A percentile compares a stretch with the other conserved stretches of the same genome.
These are phyloP conservation scores for Oceanodroma tethys DNA, from an alignment of 2,113 vertebrate genomes.

Conservation along the genomic window DNA sequence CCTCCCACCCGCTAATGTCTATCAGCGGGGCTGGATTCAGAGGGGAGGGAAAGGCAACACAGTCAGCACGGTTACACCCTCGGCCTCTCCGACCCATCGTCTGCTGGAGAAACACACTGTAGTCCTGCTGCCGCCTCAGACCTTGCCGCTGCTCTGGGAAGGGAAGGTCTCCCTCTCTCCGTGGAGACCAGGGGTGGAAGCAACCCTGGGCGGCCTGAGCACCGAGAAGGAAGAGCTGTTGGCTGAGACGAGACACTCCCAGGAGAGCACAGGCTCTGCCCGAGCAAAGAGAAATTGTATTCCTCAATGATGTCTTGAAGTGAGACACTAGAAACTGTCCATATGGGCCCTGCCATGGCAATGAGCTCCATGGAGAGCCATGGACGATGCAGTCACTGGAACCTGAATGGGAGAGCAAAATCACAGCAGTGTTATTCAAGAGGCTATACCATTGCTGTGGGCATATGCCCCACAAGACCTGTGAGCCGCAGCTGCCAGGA, in stretches of 20 bases:
- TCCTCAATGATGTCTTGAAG: not conserved
- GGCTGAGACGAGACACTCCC: not conserved
- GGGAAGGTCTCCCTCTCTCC: too few species aligned
- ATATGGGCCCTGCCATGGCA: not conserved
- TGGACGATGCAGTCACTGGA: not conserved
- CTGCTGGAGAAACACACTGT: not conserved
- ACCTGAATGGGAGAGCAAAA: not conserved
- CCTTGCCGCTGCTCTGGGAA: not conserved
- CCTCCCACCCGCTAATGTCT: conserved; percentile 24
- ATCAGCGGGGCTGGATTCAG: not conserved
- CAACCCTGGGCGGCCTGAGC: not conserved
- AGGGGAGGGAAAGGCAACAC: conserved; percentile 13
- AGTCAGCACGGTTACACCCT: not conserved
- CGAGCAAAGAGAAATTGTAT: not conserved
- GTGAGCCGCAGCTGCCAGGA: not conserved
- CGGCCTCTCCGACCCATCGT: fast-evolving
- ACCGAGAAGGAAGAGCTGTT: not conserved
- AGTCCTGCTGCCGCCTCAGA: not conserved
- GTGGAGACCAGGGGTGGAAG: not conserved
- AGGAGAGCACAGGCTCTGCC: not conserved
- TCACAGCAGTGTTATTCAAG: not conserved
- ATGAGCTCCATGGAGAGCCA: not conserved
- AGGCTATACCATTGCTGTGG: not conserved
- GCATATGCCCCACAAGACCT: not conserved
- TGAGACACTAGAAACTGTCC: not conserved